phyloP scores from a whole-genome alignment of 2,797 vertebrate species.

The Microcaecilia unicolor region DNA sequence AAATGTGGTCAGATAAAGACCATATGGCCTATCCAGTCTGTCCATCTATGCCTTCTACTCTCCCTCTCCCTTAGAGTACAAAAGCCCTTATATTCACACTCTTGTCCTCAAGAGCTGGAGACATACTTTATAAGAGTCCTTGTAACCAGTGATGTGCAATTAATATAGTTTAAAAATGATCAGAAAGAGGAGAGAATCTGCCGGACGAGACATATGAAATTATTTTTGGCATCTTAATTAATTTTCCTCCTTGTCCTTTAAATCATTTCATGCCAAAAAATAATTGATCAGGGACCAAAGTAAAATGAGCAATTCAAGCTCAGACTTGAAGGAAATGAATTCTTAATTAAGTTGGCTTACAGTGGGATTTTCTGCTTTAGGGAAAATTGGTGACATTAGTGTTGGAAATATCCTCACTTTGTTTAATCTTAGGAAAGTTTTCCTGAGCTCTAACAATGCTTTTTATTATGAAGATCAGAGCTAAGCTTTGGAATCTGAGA shows the following conservation, averaged over 20 bases:
- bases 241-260: constrained; percentile 19
- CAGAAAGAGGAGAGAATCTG: neutral
- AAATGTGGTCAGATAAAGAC: no score
- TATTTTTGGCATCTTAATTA: constrained; percentile 27
- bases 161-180: no score
- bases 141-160: no score
- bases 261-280: constrained; percentile 26
- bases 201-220: constrained; percentile 1
- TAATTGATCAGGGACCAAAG: constrained; percentile 17
- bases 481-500: constrained; percentile 4
- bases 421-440: no score
- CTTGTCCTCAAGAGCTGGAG: no score
- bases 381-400: constrained; percentile 16
- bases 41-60: no score
- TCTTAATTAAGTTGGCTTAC: constrained; percentile 42
- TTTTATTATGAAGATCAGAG: constrained; percentile 5
- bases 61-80: no score
- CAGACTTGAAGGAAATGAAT: constrained; percentile 38
- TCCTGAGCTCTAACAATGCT: constrained; percentile 15
- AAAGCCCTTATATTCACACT: no score
- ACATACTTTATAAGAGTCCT: no score
- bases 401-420: no score
- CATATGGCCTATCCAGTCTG: no score
- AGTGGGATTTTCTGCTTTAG: constrained; percentile 31
- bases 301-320: constrained; percentile 23